These are phyloP conservation scores for Coptotermes formosanus DNA, from an alignment of 1,140 invertebrate genomes.

Conservation along the genomic window DNA sequence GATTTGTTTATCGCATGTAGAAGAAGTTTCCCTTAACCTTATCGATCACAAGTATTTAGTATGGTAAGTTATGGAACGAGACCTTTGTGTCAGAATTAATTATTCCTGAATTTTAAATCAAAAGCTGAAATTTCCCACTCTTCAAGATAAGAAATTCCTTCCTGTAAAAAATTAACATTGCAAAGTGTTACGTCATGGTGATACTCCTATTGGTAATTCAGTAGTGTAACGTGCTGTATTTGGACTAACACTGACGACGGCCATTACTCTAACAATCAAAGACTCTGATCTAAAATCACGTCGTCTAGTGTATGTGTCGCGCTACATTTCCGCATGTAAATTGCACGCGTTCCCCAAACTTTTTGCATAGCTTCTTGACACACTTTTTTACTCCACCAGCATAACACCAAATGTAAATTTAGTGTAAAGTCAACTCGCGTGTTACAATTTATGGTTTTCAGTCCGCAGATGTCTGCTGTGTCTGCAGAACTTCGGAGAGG, in stretches of 20 bases:
- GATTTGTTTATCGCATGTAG: neutral
- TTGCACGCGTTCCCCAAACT: neutral
- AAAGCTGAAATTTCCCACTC: neutral
- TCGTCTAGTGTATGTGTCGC: neutral
- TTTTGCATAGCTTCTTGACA: neutral
- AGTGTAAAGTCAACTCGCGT: too few species aligned
- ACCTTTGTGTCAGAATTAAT: neutral
- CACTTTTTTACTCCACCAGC: too few species aligned
- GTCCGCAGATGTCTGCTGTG: neutral
- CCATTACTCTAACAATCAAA: neutral
- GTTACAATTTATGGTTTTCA: neutral
- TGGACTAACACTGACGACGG: neutral
- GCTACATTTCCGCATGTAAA: neutral
- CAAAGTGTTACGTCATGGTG: neutral
- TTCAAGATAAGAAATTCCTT: neutral
- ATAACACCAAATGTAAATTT: too few species aligned
- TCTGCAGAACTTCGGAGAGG: too few species aligned
- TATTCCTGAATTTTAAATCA: neutral
- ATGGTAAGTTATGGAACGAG: neutral
- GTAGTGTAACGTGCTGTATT: neutral
- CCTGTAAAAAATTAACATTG: neutral
- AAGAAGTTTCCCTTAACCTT: neutral
- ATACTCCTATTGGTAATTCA: neutral
- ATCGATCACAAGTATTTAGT: neutral
- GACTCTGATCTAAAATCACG: neutral